Conservation (phyloP, 2,797 vertebrate species). For the Vultur gryphus region DNA sequence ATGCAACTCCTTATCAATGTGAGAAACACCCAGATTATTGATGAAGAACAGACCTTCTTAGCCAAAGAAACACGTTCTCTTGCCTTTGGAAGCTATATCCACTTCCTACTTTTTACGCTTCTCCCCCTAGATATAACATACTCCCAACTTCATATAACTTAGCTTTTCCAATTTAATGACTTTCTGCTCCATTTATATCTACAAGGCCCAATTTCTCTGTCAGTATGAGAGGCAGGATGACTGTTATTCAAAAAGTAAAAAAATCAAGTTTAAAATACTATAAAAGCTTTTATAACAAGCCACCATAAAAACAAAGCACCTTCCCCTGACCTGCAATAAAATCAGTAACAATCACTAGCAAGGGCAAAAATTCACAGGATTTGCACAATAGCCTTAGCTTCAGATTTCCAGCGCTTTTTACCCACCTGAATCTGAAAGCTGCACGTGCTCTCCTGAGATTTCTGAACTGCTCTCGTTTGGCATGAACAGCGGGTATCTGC, state of each 20-base stretch:
- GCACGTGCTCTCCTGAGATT: neutral
- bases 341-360: neutral
- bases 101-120: neutral
- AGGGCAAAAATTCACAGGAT: neutral
- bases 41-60: neutral
- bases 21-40: neutral
- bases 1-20: neutral
- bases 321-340: neutral
- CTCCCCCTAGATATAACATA: neutral
- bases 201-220: neutral
- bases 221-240: neutral
- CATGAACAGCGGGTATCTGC: accelerated
- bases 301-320: neutral
- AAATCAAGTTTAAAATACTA: neutral
- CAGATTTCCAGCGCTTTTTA: neutral
- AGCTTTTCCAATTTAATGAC: neutral
- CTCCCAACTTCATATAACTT: neutral
- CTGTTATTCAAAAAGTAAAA: neutral
- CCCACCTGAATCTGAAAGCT: conserved; percentile 6
- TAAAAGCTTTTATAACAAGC: neutral
- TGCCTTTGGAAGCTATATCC: neutral
- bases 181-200: neutral
- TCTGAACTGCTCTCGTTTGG: neutral
- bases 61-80: neutral
- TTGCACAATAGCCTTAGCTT: neutral